phyloP scores from a whole-genome alignment of 2,888 invertebrate species.

The Endomychus coccineus region DNA sequence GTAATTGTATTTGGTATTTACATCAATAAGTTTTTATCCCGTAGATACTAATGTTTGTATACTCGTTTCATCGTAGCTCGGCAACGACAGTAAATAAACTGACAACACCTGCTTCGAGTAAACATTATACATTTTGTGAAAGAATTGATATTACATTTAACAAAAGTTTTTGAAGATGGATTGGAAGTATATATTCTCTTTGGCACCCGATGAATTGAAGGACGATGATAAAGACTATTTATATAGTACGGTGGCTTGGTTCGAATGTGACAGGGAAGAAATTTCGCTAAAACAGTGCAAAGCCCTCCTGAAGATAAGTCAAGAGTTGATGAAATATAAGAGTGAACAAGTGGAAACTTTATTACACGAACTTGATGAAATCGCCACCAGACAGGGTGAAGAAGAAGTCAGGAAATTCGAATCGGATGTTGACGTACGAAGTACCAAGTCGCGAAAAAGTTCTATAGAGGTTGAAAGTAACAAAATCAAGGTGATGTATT shows the following conservation, averaged over 20 bases:
- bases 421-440: constrained; percentile 36
- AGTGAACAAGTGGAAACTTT: constrained; percentile 57
- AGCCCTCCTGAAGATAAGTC: constrained; percentile 53
- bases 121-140: too few relatives aligned
- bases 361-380: constrained; percentile 47
- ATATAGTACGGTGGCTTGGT: constrained; percentile 55
- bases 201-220: constrained; percentile 49
- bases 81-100: too few relatives aligned
- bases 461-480: constrained; percentile 37
- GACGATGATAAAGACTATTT: constrained; percentile 58
- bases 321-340: constrained; percentile 61
- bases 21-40: too few relatives aligned
- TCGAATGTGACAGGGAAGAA: constrained; percentile 53
- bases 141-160: too few relatives aligned
- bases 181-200: constrained; percentile 52
- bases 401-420: constrained; percentile 39
- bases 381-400: constrained; percentile 44
- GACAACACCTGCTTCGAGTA: too few relatives aligned
- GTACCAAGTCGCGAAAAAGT: constrained; percentile 34
- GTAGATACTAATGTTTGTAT: too few relatives aligned
- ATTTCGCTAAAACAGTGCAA: constrained; percentile 51
- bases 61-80: too few relatives aligned
- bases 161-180: constrained; percentile 39
- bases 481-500: too few relatives aligned
- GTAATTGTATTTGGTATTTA: too few relatives aligned